Percentiles rank a stretch among this genome's conserved stretches.
These are phyloP conservation scores for Dromaius novaehollandiae DNA, from an alignment of 2,113 vertebrate genomes.

Conservation along the genomic window DNA sequence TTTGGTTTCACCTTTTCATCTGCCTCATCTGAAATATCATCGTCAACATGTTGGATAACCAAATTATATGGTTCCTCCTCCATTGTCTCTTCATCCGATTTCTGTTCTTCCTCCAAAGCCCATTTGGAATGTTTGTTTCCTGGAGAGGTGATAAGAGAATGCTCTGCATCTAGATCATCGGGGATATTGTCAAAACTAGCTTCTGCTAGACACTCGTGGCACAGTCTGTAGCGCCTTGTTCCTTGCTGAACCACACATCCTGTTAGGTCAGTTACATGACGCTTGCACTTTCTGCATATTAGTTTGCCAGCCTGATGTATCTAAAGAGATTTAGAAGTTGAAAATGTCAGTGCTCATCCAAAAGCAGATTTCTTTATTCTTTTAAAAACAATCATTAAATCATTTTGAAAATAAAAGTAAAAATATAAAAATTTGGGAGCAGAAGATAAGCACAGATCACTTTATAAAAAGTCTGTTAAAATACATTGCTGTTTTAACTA, in stretches of 20 bases:
- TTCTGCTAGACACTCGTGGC: constrained; percentile 87
- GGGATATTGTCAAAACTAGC: constrained; percentile 82
- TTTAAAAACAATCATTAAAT: background rate
- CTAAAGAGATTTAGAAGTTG: constrained; percentile 65
- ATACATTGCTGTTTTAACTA: background rate
- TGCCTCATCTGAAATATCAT: constrained; percentile 82
- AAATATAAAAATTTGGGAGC: background rate
- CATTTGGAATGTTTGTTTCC: constrained; percentile 75
- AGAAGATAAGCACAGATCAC: background rate
- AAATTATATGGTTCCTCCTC: constrained; percentile 90
- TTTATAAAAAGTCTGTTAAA: background rate
- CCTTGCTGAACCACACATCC: constrained; percentile 94
- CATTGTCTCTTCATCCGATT: constrained; percentile 85
- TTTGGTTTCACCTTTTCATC: constrained; percentile 79
- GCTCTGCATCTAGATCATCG: constrained; percentile 73
- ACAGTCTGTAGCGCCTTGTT: constrained; percentile 91
- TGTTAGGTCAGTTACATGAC: constrained; percentile 88
- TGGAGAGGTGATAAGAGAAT: constrained; percentile 61
- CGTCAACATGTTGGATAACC: constrained; percentile 86
- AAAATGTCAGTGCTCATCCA: background rate
- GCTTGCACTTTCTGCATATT: constrained; percentile 95
- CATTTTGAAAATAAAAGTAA: fast-evolving
- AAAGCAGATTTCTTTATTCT: background rate
- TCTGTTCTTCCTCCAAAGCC: constrained; percentile 78
- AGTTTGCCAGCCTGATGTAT: constrained; percentile 96